A percentile compares a stretch with the other conserved stretches of the same genome.
These are phyloP conservation scores for Nyctibius bracteatus DNA, from an alignment of 2,113 vertebrate genomes.

Conservation along the genomic window DNA sequence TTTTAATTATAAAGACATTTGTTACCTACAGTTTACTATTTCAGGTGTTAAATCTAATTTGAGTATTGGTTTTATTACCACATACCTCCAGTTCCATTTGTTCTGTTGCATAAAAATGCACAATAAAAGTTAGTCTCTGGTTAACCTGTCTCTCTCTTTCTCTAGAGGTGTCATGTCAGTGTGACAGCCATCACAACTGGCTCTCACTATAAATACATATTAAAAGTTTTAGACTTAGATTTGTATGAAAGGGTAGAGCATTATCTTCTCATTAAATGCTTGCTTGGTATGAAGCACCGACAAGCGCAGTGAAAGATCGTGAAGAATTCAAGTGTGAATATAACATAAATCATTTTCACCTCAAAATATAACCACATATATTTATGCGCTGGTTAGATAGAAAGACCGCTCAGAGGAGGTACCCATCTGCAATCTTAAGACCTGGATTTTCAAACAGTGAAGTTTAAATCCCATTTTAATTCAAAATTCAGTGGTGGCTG, in stretches of 20 bases:
- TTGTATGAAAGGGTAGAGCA: neutral
- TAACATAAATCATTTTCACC: neutral
- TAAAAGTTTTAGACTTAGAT: neutral
- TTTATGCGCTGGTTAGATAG: neutral
- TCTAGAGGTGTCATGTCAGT: neutral
- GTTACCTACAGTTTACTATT: conserved; percentile 79
- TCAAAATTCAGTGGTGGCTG: neutral
- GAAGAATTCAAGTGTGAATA: neutral
- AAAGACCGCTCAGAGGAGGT: neutral
- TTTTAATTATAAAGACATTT: conserved; percentile 81
- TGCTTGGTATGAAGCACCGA: neutral
- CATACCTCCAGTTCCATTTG: conserved; percentile 78
- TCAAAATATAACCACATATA: neutral
- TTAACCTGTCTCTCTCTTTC: neutral
- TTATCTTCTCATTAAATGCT: neutral
- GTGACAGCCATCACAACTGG: neutral
- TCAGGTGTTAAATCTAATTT: conserved; percentile 75
- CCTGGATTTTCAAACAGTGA: conserved; percentile 1
- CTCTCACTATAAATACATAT: neutral
- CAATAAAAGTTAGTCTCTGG: conserved; percentile 77
- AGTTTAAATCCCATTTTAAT: conserved; percentile 31
- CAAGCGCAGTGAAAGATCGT: neutral
- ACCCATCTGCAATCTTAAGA: neutral
- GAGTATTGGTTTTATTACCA: conserved; percentile 79
- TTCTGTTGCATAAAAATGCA: conserved; percentile 79